Conservation (phyloP, 2,888 invertebrate species). For the Drosophila affinis region DNA sequence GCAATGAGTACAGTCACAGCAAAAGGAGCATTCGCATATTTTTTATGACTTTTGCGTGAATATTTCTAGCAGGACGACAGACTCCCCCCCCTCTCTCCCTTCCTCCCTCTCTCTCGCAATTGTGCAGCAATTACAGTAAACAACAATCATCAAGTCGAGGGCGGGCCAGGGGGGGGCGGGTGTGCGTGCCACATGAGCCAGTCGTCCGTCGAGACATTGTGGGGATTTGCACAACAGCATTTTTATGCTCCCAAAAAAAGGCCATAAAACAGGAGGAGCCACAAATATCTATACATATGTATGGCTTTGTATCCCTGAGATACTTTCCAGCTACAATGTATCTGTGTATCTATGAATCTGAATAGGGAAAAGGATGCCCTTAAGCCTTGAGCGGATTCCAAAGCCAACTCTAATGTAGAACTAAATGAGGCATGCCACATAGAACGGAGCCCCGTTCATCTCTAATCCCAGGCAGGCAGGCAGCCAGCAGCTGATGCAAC, state of each 20-base stretch:
- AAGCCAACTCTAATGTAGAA: slow-evolving; percentile 55
- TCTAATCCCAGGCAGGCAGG: slow-evolving; percentile 51
- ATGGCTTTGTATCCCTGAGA: neutral
- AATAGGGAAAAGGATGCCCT: slow-evolving; percentile 1
- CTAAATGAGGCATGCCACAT: slow-evolving; percentile 47
- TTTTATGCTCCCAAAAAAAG: slow-evolving; percentile 13
- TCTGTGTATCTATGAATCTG: neutral
- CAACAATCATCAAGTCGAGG: slow-evolving; percentile 65
- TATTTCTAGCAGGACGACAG: slow-evolving; percentile 18
- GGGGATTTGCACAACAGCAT: slow-evolving; percentile 19
- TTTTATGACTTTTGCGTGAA: slow-evolving; percentile 74
- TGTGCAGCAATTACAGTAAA: slow-evolving; percentile 72
- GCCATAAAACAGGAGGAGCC: slow-evolving; percentile 19
- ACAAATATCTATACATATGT: neutral
- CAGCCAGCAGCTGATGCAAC: slow-evolving; percentile 52
- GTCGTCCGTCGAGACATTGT: slow-evolving; percentile 52
- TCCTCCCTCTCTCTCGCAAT: slow-evolving; percentile 35
- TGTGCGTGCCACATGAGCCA: slow-evolving; percentile 35
- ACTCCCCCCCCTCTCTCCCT: neutral
- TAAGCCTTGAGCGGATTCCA: slow-evolving; percentile 58
- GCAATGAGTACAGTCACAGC: slow-evolving; percentile 6
- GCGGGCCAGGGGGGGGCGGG: slow-evolving; percentile 12
- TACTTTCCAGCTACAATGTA: slow-evolving; percentile 10
- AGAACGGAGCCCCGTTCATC: slow-evolving; percentile 19
- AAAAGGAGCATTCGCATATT: slow-evolving; percentile 62